Conservation (phyloP, 1,140 invertebrate species). For the Sipha flava region DNA sequence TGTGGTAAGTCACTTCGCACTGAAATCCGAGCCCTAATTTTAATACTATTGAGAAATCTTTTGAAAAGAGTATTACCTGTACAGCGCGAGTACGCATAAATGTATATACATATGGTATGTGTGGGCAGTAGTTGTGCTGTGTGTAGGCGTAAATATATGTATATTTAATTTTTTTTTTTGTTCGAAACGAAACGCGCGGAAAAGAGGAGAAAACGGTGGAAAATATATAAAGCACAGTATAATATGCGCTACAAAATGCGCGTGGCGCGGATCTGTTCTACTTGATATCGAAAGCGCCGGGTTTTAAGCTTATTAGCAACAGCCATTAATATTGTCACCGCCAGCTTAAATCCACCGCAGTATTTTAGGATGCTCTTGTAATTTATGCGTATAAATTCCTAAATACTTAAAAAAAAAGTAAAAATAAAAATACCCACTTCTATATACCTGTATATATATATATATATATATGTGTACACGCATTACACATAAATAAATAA, state of each 20-base stretch:
- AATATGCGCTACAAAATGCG: background rate
- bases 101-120: too few relatives aligned
- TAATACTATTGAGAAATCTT: too few relatives aligned
- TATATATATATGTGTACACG: background rate
- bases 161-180: too few relatives aligned
- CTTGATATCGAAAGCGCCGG: constrained; percentile 4
- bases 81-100: too few relatives aligned
- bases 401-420: background rate
- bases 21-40: too few relatives aligned
- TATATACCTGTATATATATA: background rate
- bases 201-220: background rate
- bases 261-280: background rate
- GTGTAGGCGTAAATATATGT: background rate
- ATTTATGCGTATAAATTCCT: constrained; percentile 4
- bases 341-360: background rate
- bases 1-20: too few relatives aligned
- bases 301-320: constrained; percentile 17
- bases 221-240: background rate
- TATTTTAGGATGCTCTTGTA: background rate
- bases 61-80: too few relatives aligned
- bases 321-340: constrained; percentile 11
- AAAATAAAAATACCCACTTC: background rate
- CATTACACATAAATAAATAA: background rate
- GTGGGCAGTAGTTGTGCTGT: too few relatives aligned
- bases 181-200: background rate